Evolutionary conservation across 2,113 vertebrate species (phyloP).

Genomic region (Prolemur simus): DNA sequence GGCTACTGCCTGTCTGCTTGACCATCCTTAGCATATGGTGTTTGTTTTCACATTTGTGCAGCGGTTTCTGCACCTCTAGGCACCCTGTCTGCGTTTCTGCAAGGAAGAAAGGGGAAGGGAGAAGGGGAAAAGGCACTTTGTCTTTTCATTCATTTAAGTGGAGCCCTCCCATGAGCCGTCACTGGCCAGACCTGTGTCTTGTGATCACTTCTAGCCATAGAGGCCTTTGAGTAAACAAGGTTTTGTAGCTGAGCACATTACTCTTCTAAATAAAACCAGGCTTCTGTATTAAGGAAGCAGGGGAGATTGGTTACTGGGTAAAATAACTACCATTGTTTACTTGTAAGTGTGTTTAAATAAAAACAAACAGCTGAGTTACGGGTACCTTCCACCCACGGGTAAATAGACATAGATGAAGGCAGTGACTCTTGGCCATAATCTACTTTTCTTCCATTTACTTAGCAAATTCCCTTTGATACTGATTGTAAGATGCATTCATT

Average conservation of each 20-base stretch:
- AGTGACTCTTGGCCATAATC: accelerated
- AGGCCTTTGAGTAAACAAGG: neutral
- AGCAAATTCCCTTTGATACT: neutral
- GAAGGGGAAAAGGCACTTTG: neutral
- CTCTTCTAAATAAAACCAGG: slow-evolving; percentile 6
- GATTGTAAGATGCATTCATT: neutral
- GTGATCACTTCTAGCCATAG: neutral
- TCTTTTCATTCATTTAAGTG: neutral
- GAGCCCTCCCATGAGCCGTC: neutral
- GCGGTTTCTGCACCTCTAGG: neutral
- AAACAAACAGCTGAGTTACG: neutral
- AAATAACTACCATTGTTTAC: neutral
- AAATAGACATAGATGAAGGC: neutral
- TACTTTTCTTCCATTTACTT: neutral
- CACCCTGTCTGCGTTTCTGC: neutral
- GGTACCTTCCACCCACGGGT: neutral
- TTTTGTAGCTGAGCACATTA: neutral
- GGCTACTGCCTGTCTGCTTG: neutral
- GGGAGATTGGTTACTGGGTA: neutral
- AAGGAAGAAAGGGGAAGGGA: neutral
- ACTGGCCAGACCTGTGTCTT: neutral
- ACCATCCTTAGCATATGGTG: neutral
- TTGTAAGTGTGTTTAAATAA: neutral
- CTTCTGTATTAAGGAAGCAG: neutral
- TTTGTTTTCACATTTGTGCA: slow-evolving; percentile 3